Percentiles rank a stretch among this genome's conserved stretches.
phyloP scores from a whole-genome alignment of 2,113 vertebrate species.

The Petroica traversi region DNA sequence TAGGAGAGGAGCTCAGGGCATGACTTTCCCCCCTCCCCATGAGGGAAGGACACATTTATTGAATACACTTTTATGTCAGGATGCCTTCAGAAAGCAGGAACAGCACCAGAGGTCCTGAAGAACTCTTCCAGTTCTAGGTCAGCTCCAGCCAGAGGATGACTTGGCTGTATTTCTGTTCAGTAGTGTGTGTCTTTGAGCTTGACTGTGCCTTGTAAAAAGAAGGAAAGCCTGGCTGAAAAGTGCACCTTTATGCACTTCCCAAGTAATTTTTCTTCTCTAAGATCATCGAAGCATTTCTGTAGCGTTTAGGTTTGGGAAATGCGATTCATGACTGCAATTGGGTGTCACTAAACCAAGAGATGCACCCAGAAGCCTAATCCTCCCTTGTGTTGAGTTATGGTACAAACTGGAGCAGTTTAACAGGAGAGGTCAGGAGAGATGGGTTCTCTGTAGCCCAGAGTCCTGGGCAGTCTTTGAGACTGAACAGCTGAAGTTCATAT shows the following conservation, averaged over 20 bases:
- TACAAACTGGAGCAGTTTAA: background rate
- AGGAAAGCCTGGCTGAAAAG: background rate
- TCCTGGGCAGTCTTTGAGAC: background rate
- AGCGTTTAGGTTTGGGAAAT: background rate
- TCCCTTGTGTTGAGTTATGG: background rate
- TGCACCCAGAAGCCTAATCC: background rate
- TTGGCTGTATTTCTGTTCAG: background rate
- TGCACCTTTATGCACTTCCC: background rate
- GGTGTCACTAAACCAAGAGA: background rate
- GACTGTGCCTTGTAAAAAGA: background rate
- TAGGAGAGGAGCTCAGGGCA: background rate
- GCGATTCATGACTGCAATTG: background rate
- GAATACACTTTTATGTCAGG: background rate
- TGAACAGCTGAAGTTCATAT: background rate
- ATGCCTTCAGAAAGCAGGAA: background rate
- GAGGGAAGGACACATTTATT: background rate
- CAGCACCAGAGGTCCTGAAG: background rate
- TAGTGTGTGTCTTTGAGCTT: background rate
- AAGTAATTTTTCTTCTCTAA: background rate
- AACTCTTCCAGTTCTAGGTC: background rate
- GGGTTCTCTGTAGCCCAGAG: background rate
- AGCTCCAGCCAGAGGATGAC: background rate
- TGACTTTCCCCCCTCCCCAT: accelerated
- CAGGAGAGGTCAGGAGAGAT: background rate
- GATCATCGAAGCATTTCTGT: background rate